These are phyloP conservation scores for Charaxes varanes DNA, from an alignment of 1,140 invertebrate genomes.

Conservation along the genomic window DNA sequence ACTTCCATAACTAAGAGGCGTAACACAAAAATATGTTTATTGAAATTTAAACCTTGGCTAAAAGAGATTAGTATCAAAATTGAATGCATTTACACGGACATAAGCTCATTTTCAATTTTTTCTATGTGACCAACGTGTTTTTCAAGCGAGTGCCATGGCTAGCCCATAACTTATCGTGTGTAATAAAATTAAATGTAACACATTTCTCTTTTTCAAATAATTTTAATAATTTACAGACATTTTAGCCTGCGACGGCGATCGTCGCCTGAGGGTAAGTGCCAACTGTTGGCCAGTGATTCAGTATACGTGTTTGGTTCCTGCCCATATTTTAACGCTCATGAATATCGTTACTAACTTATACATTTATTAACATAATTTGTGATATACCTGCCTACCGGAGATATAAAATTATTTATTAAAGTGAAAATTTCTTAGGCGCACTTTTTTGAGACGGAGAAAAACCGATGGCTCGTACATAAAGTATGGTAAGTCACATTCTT, in stretches of 20 bases:
- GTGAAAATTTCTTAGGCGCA: no score
- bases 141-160: conserved; percentile 63
- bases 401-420: no score
- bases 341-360: conserved; percentile 14
- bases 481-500: no score
- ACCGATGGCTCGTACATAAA: no score
- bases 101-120: conserved; percentile 16
- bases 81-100: neutral
- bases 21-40: conserved; percentile 15
- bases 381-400: no score
- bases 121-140: conserved; percentile 47
- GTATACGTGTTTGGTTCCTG: conserved; percentile 7
- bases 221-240: conserved; percentile 72
- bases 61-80: conserved; percentile 12
- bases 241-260: conserved; percentile 61
- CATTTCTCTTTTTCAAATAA: conserved; percentile 73
- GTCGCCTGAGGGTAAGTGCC: conserved; percentile 36
- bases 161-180: conserved; percentile 71
- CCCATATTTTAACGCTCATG: conserved; percentile 7
- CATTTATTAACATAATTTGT: conserved; percentile 9
- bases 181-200: conserved; percentile 75
- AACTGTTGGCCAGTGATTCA: conserved; percentile 8
- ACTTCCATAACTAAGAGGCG: conserved; percentile 25
- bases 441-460: no score
- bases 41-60: conserved; percentile 13